These are phyloP conservation scores for Siderastrea radians DNA, from an alignment of 92 coral and sea anemone species.

Conservation along the genomic window DNA sequence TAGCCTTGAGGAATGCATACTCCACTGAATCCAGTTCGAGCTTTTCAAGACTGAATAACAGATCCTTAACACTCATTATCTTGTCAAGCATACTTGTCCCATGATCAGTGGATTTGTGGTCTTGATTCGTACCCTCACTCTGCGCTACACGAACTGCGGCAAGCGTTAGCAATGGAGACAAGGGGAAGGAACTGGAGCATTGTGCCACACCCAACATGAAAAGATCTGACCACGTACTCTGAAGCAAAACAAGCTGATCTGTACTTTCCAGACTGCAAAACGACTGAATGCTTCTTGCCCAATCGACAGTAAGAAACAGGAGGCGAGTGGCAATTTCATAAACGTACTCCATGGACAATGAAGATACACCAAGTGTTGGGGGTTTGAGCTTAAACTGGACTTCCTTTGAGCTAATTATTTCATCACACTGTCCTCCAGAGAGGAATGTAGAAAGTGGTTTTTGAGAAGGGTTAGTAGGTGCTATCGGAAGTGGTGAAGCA, in stretches of 20 bases:
- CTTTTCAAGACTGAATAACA: constrained; percentile 91
- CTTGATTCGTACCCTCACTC: constrained; percentile 25
- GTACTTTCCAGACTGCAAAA: constrained; percentile 78
- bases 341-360: constrained; percentile 94
- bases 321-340: constrained; percentile 98
- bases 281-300: constrained; percentile 87
- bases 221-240: constrained; percentile 92
- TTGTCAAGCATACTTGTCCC: constrained; percentile 69
- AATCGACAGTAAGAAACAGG: constrained; percentile 93
- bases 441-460: constrained; percentile 9
- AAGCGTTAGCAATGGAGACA: constrained; percentile 87
- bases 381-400: constrained; percentile 78
- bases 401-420: constrained; percentile 73
- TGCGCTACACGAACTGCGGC: constrained; percentile 69
- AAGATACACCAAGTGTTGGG: constrained; percentile 78
- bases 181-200: constrained; percentile 87
- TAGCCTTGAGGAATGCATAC: constrained; percentile 91
- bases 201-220: constrained; percentile 95
- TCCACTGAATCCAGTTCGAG: constrained; percentile 85
- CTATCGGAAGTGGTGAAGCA: neutral
- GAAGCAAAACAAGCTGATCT: constrained; percentile 88
- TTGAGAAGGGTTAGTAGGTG: constrained; percentile 17
- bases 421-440: constrained; percentile 2
- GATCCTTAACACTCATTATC: constrained; percentile 83
- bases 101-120: constrained; percentile 23